phyloP scores from a whole-genome alignment of 2,888 invertebrate species.

The Apeira syringaria region DNA sequence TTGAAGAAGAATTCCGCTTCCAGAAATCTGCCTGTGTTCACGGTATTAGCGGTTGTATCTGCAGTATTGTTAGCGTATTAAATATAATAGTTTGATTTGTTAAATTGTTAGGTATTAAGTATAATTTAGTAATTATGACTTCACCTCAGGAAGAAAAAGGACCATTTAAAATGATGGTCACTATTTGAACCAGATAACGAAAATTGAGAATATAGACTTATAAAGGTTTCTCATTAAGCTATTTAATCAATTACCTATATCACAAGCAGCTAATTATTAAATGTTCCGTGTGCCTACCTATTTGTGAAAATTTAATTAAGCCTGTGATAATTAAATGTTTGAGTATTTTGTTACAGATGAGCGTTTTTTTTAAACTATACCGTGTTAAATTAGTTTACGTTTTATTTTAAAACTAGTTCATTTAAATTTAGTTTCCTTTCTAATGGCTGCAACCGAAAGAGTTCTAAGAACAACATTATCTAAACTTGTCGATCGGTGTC shows the following conservation, averaged over 20 bases:
- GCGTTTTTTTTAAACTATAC: background rate
- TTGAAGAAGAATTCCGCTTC: conserved; percentile 57
- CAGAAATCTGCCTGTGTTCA: conserved; percentile 52
- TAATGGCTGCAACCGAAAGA: too few species aligned
- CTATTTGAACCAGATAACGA: background rate
- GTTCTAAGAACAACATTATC: too few species aligned
- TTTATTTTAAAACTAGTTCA: too few species aligned
- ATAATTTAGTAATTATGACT: background rate
- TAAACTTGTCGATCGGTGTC: too few species aligned
- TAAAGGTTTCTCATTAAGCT: background rate
- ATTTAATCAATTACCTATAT: background rate
- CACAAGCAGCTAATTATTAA: background rate
- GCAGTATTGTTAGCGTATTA: conserved; percentile 41
- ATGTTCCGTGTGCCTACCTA: background rate
- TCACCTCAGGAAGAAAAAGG: conserved; percentile 2
- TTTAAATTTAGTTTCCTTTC: too few species aligned
- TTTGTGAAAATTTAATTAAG: conserved; percentile 7
- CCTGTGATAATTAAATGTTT: conserved; percentile 18
- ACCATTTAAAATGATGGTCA: conserved; percentile 1
- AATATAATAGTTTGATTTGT: conserved; percentile 2
- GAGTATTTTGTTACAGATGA: conserved; percentile 10
- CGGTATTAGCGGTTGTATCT: conserved; percentile 46
- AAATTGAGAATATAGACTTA: conserved; percentile 2
- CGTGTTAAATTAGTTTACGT: too few species aligned
- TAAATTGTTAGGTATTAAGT: conserved; percentile 1